A percentile compares a stretch with the other conserved stretches of the same genome.
phyloP scores from a whole-genome alignment of 2,797 vertebrate genomes.

The Rousettus madagascariensis region DNA sequence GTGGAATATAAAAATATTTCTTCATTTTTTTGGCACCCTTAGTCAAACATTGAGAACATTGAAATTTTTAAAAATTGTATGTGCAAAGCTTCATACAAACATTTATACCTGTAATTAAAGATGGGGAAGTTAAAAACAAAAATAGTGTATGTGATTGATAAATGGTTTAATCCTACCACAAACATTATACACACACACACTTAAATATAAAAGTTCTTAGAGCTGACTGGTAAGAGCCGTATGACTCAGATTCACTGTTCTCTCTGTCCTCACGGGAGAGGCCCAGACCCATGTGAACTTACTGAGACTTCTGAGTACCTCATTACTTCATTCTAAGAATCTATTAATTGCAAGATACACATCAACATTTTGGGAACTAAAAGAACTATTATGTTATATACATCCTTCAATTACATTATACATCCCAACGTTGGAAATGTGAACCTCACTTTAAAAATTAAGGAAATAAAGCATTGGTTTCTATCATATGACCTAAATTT shows the following conservation, averaged over 20 bases:
- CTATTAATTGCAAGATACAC: not conserved
- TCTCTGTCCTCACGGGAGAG: not conserved
- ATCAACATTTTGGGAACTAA: not conserved
- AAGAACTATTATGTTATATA: not conserved
- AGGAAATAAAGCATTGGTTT: not conserved
- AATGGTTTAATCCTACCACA: not conserved
- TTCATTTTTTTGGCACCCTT: not conserved
- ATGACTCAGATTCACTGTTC: not conserved
- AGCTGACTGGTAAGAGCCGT: not conserved
- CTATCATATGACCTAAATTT: not conserved
- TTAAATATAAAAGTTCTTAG: conserved; percentile 14
- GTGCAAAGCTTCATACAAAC: conserved; percentile 27
- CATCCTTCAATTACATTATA: not conserved
- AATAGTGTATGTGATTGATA: not conserved
- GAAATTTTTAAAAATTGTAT: not conserved
- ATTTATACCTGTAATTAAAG: not conserved
- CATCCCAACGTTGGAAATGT: not conserved
- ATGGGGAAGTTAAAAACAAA: not conserved
- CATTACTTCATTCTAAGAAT: not conserved
- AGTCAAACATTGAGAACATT: not conserved
- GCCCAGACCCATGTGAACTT: not conserved
- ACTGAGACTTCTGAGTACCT: not conserved
- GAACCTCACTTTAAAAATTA: conserved; percentile 34
- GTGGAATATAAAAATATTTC: not conserved
- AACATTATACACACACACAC: not conserved